Base-by-base conservation (phyloP, 2,113 vertebrate species). In the Cepphus grylle region DNA sequence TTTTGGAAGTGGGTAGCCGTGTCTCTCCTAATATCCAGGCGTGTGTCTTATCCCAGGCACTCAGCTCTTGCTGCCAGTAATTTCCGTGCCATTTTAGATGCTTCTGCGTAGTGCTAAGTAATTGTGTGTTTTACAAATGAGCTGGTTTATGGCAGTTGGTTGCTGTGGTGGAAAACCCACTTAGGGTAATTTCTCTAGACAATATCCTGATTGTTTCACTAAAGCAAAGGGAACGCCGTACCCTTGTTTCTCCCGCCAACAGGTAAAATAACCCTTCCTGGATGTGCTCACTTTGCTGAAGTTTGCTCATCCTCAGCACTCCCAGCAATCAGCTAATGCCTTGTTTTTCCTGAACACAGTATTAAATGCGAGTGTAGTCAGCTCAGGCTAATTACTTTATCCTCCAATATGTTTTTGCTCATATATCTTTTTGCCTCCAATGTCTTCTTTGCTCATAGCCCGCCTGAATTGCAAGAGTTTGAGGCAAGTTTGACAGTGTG, bases 151-250 rank as follows among this genome's bases (percentile, higher is more conserved):
- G 65, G 61, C 69, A 71, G 12, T 40, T 4, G 19, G n/a, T 59
- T 55, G 71, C 89, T 77, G 77, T 42, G 53, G 56, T 91, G 50
- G 30, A 81, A 74, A 89, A 26, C 52, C 50, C 73, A 16, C 84
- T 71, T 79, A 11, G 56, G 38, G 71, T 81, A 52, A 90, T 96
- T 95, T 86, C 66, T 86, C 59, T 49, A 45, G 74, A 34, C 56
- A 72, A n/a, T 53, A 34, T 14, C 14, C 15, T 29, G 63, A 58
- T 83, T 43, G 50, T 53, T 86, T 89, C 50, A 40, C 45, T 83
- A 27, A 59, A 63, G 86, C 27, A n/a, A 19, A 4, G 3, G 42
- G 52, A 74, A 6, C 2, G 0, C 56, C 0, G 0, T n/a, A 45
- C 25, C 26, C 10, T 84, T 77, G 42, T 45, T 86, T 91, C 79